A percentile compares a stretch with the other conserved stretches of the same genome.
Evolutionary conservation across 2,797 vertebrate species (phyloP).

Genomic region (Chaenodraco wilsoni): DNA sequence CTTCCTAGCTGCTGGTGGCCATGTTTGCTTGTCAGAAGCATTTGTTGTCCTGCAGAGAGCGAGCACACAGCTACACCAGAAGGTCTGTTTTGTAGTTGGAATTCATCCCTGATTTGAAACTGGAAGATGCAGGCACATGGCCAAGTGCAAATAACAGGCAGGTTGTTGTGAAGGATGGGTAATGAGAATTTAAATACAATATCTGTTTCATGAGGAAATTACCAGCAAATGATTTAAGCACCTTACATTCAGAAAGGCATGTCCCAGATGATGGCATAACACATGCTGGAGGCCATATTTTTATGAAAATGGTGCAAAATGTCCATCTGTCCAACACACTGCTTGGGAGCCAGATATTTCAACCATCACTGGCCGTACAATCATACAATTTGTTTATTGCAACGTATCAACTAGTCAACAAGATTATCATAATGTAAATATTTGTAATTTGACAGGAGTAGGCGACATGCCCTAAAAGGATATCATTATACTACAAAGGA

Average conservation of each 20-base stretch:
- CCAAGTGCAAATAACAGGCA: conserved; percentile 39
- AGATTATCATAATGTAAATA: not conserved
- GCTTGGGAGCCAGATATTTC: not conserved
- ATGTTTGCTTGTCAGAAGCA: conserved; percentile 51
- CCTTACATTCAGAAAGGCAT: conserved; percentile 1
- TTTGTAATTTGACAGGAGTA: not conserved
- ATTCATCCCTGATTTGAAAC: conserved; percentile 26
- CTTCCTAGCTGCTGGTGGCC: conserved; percentile 44
- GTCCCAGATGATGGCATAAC: not conserved
- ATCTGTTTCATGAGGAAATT: not conserved
- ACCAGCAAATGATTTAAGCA: conserved; percentile 1
- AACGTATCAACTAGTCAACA: not conserved
- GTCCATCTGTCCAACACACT: not conserved
- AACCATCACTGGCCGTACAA: not conserved
- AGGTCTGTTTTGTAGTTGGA: conserved; percentile 44
- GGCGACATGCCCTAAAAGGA: not conserved
- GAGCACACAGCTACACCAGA: conserved; percentile 29
- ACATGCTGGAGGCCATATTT: not conserved
- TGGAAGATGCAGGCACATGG: conserved; percentile 36
- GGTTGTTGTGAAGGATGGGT: conserved; percentile 11
- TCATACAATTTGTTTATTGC: not conserved
- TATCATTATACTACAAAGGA: not conserved
- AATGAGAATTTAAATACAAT: conserved; percentile 10
- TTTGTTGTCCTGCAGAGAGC: conserved; percentile 47
- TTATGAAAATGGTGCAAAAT: not conserved